phyloP scores from a whole-genome alignment of 2,113 vertebrate genomes.

The Megaptera novaeangliae region DNA sequence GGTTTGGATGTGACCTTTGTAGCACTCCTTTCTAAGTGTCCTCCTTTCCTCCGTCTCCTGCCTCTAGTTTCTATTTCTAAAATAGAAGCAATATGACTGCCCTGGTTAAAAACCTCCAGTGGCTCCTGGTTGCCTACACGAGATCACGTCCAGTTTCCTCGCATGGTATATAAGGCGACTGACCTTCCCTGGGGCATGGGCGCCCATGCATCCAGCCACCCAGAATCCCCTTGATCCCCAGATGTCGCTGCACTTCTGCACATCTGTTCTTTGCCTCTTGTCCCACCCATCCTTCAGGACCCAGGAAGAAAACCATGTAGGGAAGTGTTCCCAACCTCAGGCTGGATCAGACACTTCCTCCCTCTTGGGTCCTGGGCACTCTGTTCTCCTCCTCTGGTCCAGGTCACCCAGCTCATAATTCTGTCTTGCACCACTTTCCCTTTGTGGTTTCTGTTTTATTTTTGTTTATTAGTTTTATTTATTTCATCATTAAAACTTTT shows the following conservation, averaged over 20 bases:
- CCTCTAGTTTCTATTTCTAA: neutral
- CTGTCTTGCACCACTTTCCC: neutral
- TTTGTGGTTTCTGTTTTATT: neutral
- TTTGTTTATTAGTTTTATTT: neutral
- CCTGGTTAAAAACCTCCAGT: neutral
- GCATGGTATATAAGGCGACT: rapidly evolving
- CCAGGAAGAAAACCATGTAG: neutral
- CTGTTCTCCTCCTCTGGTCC: neutral
- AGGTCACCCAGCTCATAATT: neutral
- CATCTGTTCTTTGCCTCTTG: neutral
- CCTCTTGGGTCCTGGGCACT: neutral
- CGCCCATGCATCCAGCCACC: neutral
- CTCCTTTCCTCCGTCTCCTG: neutral
- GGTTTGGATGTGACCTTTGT: neutral
- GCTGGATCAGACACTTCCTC: neutral
- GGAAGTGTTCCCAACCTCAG: neutral
- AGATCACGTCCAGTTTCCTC: neutral
- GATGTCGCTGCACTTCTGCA: neutral
- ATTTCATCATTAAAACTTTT: neutral
- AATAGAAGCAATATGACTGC: neutral
- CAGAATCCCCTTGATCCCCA: neutral
- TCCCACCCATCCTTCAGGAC: neutral
- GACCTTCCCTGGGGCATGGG: no score
- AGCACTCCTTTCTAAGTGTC: neutral
- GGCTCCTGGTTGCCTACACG: neutral